These are phyloP conservation scores for Ctenodactylus gundi DNA, from an alignment of 2,113 vertebrate genomes.

Conservation along the genomic window DNA sequence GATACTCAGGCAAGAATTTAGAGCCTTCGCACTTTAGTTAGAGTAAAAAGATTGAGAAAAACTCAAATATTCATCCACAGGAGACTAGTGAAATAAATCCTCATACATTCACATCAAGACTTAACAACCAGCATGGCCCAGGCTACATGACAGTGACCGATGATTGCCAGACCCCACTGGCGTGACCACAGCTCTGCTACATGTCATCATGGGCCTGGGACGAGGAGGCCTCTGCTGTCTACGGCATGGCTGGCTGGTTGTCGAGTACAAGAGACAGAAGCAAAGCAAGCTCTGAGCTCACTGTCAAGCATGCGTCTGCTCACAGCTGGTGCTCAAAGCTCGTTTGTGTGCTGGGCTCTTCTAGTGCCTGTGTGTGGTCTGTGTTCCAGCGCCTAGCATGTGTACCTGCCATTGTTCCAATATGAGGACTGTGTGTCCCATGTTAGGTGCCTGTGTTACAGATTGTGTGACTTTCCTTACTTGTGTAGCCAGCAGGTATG, in stretches of 20 bases:
- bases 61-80: neutral
- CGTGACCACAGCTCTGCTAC: neutral
- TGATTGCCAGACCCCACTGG: no score
- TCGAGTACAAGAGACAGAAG: neutral
- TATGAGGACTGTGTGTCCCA: neutral
- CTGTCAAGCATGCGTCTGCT: no score
- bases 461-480: neutral
- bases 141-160: neutral
- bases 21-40: fast-evolving
- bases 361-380: neutral
- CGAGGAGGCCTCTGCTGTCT: neutral
- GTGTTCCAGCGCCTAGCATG: fast-evolving
- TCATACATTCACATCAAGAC: neutral
- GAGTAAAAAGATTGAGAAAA: neutral
- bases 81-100: no score
- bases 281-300: fast-evolving
- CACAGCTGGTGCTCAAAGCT: neutral
- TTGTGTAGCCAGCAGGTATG: no score
- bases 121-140: no score
- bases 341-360: neutral
- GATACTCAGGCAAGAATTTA: neutral
- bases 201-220: fast-evolving
- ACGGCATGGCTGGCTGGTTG: fast-evolving
- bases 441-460: neutral
- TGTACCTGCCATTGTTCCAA: neutral